Conservation (phyloP, 2,113 vertebrate genomes). For the Scalopus aquaticus region DNA sequence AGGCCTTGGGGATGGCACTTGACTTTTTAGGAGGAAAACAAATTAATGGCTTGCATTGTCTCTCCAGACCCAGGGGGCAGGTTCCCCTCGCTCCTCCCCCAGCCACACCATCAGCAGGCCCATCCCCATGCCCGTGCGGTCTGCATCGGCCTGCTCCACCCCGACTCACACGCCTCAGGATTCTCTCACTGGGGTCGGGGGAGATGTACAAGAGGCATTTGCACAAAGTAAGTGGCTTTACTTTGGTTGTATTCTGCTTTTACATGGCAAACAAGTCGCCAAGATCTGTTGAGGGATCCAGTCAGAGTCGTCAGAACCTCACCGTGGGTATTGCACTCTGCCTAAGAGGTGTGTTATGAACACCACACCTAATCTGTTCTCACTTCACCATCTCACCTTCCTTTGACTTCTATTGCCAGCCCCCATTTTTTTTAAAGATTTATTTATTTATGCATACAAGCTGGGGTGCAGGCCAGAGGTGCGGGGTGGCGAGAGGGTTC, state of each 20-base stretch:
- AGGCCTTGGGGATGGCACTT: not conserved
- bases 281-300: not conserved
- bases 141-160: slow-evolving; percentile 93
- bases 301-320: not conserved
- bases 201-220: slow-evolving; percentile 98
- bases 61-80: slow-evolving; percentile 95
- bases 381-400: not conserved
- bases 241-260: not conserved
- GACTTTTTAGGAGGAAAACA: not conserved
- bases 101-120: slow-evolving; percentile 95
- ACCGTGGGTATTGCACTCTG: fast-evolving
- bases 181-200: slow-evolving; percentile 97
- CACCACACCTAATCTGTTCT: not conserved
- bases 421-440: not conserved
- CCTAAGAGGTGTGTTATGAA: not conserved
- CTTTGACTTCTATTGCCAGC: not conserved
- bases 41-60: slow-evolving; percentile 65
- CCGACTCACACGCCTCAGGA: slow-evolving; percentile 96
- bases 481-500: too few species aligned
- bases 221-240: slow-evolving; percentile 91
- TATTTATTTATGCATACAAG: too few species aligned
- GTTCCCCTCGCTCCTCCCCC: slow-evolving; percentile 96
- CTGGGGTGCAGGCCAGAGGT: too few species aligned
- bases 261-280: not conserved
- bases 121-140: slow-evolving; percentile 95